Base-by-base conservation (phyloP, 1,140 invertebrate species). In the Formica selysi region DNA sequence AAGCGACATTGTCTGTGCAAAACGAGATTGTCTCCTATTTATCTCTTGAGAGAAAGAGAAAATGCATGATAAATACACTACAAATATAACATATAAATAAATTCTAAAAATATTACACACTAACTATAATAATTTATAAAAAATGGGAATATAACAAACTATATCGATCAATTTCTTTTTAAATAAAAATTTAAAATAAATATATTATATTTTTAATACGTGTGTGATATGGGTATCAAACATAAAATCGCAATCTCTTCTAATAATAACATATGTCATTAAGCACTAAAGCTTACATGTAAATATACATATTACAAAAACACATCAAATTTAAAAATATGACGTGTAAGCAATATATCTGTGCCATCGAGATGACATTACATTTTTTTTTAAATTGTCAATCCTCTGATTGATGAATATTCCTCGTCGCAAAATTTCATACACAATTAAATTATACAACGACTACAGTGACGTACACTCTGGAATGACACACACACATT, bases 391-490 rank as follows among this genome's bases (percentile, higher is more conserved):
- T 32, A n/a, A 76, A 64, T 64, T 2, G 59, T 59, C 22, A 41
- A 16, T 38, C n/a, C 13, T 41, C 51, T 8, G 11, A 57, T 38
- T 29, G 8, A 32, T 4, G 7, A 41, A 44, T 22, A 29, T 61
- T 61, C n/a, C 22, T 76, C 22, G 22, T 71, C 16, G 0, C 5
- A 76, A 76, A 76, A 62, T 62, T 41, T 36, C 29, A 76, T 51
- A 51, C 16, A 51, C 13, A n/a, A 57, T 74, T 74, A 76, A 61
- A 26, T 38, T 41, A 8, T 29, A 8, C 13, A 48, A 8, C 3
- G 22, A 26, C 11, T 7, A 26, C 51, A 8, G 2, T 1, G 11
- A 41, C 36, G 6, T 57, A 32, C 13, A 48, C n/a, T n/a, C 11
- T 48, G n/a, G 8, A 29, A 11, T 13, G 5, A 11, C n/a, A n/a